Conservation (phyloP, 2,888 invertebrate genomes). For the Deroplatys truncata region DNA sequence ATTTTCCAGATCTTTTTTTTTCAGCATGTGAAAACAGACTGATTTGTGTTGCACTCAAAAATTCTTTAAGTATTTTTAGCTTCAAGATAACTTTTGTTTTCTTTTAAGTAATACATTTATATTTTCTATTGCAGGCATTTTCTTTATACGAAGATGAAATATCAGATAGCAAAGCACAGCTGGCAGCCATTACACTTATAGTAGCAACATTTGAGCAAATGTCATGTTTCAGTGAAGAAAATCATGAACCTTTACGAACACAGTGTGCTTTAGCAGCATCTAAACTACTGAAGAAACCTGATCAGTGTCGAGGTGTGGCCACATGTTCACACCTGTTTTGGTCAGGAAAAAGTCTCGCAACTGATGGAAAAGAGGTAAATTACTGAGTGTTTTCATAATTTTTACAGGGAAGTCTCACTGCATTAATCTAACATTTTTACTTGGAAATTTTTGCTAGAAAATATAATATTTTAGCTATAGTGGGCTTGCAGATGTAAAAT, state of each 20-base stretch:
- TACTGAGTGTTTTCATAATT: background rate
- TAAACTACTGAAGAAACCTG: constrained; percentile 94
- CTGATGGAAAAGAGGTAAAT: constrained; percentile 48
- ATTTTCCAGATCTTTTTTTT: too few species aligned
- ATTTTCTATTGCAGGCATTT: constrained; percentile 64
- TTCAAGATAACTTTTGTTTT: background rate
- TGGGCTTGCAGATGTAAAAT: background rate
- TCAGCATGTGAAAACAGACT: too few species aligned
- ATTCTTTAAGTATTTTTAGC: background rate
- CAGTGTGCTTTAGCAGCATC: constrained; percentile 95
- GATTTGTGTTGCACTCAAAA: too few species aligned
- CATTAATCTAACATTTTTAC: background rate
- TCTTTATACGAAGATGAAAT: constrained; percentile 98
- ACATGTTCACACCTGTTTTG: constrained; percentile 95
- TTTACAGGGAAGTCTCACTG: too few species aligned
- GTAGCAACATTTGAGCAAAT: constrained; percentile 94
- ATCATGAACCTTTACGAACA: constrained; percentile 92
- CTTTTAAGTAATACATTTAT: background rate
- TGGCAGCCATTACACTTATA: constrained; percentile 92
- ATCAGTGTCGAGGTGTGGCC: constrained; percentile 93
- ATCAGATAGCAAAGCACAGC: constrained; percentile 93
- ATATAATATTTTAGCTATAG: too few species aligned
- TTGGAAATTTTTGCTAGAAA: too few species aligned
- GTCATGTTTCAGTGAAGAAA: constrained; percentile 92
- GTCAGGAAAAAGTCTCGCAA: constrained; percentile 61